Conservation (phyloP, 2,888 invertebrate genomes). For the Griposia aprilina region DNA sequence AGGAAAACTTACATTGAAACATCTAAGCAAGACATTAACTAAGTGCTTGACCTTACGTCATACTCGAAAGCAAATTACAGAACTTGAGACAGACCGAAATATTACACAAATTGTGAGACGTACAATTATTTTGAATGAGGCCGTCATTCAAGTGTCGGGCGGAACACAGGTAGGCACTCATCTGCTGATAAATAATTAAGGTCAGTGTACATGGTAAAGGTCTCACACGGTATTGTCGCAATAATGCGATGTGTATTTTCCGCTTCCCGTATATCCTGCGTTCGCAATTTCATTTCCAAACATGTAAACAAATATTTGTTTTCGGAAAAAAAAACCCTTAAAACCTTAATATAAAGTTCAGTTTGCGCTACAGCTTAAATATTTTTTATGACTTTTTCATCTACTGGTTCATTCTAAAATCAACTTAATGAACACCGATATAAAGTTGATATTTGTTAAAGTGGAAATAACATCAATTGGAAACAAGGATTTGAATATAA, state of each 20-base stretch:
- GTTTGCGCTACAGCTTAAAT: background rate
- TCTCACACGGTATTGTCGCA: constrained; percentile 45
- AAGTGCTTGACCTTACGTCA: constrained; percentile 20
- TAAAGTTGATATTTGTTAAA: background rate
- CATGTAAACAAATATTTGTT: background rate
- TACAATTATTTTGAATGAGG: constrained; percentile 65
- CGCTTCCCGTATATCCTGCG: constrained; percentile 17
- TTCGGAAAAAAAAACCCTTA: background rate
- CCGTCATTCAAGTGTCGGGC: constrained; percentile 75
- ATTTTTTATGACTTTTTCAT: background rate
- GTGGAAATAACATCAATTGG: background rate
- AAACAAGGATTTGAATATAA: background rate
- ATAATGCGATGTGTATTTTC: constrained; percentile 61
- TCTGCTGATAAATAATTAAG: constrained; percentile 76
- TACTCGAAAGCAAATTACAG: constrained; percentile 25
- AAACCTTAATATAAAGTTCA: background rate
- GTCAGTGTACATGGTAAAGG: constrained; percentile 49
- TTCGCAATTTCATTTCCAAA: background rate
- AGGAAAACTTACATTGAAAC: background rate
- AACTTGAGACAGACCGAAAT: constrained; percentile 35
- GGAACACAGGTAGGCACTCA: constrained; percentile 73
- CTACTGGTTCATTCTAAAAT: background rate
- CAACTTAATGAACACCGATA: fast-evolving
- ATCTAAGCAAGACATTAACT: background rate
- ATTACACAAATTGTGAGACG: constrained; percentile 39